Evolutionary conservation across 1,140 invertebrate genomes (phyloP).

Genomic region (Heliconius melpomene): DNA sequence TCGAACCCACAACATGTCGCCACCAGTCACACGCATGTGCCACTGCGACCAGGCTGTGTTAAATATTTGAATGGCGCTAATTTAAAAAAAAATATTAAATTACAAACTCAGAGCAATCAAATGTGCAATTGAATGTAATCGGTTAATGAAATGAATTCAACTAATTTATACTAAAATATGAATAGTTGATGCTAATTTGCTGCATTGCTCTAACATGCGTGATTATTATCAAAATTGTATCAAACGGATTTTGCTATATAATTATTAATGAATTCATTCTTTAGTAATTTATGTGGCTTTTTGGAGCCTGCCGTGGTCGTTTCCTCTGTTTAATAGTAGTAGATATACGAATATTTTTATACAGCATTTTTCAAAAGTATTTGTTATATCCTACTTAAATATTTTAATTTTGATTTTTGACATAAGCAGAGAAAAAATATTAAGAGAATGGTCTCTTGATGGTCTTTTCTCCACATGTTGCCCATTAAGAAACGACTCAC

Average conservation of each 20-base stretch:
- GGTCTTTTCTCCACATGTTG: not conserved
- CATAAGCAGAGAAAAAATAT: not conserved
- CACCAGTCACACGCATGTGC: too few relatives aligned
- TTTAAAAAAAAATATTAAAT: not conserved
- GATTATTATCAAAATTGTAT: not conserved
- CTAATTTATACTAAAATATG: not conserved
- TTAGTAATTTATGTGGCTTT: too few relatives aligned
- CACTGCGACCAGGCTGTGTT: too few relatives aligned
- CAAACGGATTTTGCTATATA: not conserved
- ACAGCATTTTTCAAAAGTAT: too few relatives aligned
- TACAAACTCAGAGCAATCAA: not conserved
- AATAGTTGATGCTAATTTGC: not conserved
- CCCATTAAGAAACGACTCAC: not conserved
- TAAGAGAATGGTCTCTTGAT: not conserved
- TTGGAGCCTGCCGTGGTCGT: too few relatives aligned
- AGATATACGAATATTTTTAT: too few relatives aligned
- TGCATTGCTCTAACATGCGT: not conserved
- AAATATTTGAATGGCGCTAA: too few relatives aligned
- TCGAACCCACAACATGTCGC: too few relatives aligned
- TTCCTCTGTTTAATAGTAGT: too few relatives aligned
- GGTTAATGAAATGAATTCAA: not conserved
- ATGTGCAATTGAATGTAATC: not conserved
- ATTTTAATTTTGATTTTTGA: too few relatives aligned
- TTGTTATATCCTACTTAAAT: too few relatives aligned
- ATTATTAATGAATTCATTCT: too few relatives aligned